Evolutionary conservation across 2,888 invertebrate species (phyloP).

Genomic region (Morpho achilles): DNA sequence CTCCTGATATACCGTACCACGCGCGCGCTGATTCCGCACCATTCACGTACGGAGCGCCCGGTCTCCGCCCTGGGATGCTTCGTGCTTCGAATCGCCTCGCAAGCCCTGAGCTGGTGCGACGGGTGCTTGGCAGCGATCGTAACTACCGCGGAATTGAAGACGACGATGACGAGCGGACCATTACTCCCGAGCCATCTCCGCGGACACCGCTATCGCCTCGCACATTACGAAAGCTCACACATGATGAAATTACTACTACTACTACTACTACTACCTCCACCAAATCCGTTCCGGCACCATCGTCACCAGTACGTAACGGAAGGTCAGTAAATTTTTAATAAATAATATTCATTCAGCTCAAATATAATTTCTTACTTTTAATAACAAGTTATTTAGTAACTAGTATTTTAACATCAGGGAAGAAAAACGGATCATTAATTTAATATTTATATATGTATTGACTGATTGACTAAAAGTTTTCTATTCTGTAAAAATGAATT

Average conservation of each 20-base stretch:
- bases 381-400: no score
- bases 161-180: conserved; percentile 62
- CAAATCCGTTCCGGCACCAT: conserved; percentile 35
- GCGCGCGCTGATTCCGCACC: conserved; percentile 93
- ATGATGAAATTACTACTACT: conserved; percentile 62
- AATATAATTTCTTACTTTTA: no score
- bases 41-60: conserved; percentile 90
- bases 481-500: no score
- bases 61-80: conserved; percentile 80
- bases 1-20: conserved; percentile 90
- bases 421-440: no score
- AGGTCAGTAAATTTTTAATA: conserved; percentile 39
- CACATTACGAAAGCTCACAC: conserved; percentile 58
- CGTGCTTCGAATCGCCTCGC: conserved; percentile 86
- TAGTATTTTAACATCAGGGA: no score
- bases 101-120: conserved; percentile 90
- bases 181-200: conserved; percentile 54
- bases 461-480: no score
- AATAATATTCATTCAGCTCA: not conserved
- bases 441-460: no score
- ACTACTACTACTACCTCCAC: conserved; percentile 41
- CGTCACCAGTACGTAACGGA: conserved; percentile 57
- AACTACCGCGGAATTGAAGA: conserved; percentile 62
- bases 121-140: conserved; percentile 77
- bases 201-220: conserved; percentile 56